Conservation (phyloP, 2,113 vertebrate species). For the Heliornis fulica region DNA sequence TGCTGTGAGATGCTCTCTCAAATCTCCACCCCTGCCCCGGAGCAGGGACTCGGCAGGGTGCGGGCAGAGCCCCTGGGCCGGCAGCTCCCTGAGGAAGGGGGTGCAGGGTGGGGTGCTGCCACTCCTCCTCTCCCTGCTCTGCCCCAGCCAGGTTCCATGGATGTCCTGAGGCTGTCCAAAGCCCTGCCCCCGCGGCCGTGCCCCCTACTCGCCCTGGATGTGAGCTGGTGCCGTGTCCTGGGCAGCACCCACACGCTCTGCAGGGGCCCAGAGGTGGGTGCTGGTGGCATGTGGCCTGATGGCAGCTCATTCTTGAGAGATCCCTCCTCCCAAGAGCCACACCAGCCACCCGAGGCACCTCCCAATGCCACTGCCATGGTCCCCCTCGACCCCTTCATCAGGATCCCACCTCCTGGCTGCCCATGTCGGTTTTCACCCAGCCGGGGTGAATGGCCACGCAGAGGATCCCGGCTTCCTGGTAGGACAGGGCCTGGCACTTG, state of each 20-base stretch:
- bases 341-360: background rate
- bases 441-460: slow-evolving; percentile 69
- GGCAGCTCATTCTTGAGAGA: background rate
- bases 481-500: slow-evolving; percentile 64
- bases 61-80: background rate
- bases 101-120: background rate
- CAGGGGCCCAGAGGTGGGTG: background rate
- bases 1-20: background rate
- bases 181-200: background rate
- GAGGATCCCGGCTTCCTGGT: slow-evolving; percentile 48
- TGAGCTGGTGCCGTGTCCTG: background rate
- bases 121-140: background rate
- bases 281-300: background rate
- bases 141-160: background rate
- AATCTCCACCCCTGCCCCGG: background rate
- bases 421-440: slow-evolving; percentile 77
- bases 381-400: background rate
- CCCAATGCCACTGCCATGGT: background rate
- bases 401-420: slow-evolving; percentile 57
- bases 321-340: background rate
- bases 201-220: background rate
- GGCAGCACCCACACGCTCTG: background rate
- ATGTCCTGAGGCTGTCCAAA: background rate
- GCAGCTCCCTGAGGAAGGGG: background rate
- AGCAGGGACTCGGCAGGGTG: background rate